Evolutionary conservation across 2,888 invertebrate genomes (phyloP), one percentile per base, ranked within the genome.

Genomic region (Philopedon plagiatum): DNA sequence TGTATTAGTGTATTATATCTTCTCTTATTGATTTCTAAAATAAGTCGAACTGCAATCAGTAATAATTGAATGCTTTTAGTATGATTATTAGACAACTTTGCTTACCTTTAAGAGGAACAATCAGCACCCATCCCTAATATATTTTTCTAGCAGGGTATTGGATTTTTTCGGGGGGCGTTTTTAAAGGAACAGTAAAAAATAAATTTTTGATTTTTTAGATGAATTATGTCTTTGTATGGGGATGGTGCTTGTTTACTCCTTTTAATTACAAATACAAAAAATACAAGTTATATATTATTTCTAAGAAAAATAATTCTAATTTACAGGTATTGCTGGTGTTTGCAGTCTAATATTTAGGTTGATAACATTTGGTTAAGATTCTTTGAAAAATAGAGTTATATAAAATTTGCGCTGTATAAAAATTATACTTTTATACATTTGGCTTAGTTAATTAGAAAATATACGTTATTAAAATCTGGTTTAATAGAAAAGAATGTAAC

Each of bases 351-450:
- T 1, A 29, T 54, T 54, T 26, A 8, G 11, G 26, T 13, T 29
- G 26, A 26, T 26, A 26, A 21, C 8, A 46, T 26, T 29, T 29
- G 1, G 15, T 23, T 19, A 44, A 51, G 26, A 44, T 21, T 21
- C 21, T 19, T 46, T 21, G 0, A 26, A 26, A n/a, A 13, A 23
- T 49, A 46, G 26, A 8, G 49, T 49, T 13, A n/a, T 49, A 23
- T 49, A 49, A 49, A 13, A 49, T 26, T 49, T 49, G 49, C 49
- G 23, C 46, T 46, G 8, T 46, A 37, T 37, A n/a, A 15, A 21
- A 23, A 5, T 5, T 51, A 26, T 54, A 18, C 8, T 54, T 54
- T 54, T 54, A 54, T 54, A 54, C 51, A 54, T 54, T 54, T 54
- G 29, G 51, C 29, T 46, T 54, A 29, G 15, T 29, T 13, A 29